phyloP scores from a whole-genome alignment of 2,797 vertebrate genomes.

The Neopelma chrysocephalum region DNA sequence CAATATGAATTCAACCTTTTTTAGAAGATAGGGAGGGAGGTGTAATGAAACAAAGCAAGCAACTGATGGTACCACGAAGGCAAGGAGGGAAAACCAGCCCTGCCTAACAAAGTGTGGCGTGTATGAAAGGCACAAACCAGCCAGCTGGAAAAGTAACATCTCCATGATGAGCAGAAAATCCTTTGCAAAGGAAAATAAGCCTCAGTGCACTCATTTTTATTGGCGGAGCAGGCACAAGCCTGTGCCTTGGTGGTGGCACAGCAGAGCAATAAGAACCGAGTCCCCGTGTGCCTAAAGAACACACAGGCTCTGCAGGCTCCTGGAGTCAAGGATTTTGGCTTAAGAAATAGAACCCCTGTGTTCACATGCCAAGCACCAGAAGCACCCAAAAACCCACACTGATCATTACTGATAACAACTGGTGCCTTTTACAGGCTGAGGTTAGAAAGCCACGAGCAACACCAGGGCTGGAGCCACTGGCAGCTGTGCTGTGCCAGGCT shows the following conservation, averaged over 20 bases:
- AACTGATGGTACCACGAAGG: background rate
- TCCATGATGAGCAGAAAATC: background rate
- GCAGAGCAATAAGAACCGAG: accelerated
- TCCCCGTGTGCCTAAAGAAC: accelerated
- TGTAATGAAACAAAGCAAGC: background rate
- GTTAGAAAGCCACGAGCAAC: background rate
- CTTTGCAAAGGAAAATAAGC: background rate
- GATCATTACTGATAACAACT: background rate
- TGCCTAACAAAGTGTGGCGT: background rate
- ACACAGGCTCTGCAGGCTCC: background rate
- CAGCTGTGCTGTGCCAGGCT: accelerated
- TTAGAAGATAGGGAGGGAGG: background rate
- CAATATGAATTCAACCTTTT: background rate
- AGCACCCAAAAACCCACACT: background rate
- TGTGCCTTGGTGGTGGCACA: background rate
- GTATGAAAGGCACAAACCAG: background rate
- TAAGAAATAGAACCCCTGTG: background rate
- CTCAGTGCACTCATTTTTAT: background rate
- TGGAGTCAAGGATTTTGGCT: background rate
- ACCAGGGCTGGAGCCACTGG: background rate
- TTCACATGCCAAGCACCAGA: background rate
- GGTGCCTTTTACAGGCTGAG: background rate
- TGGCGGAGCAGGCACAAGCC: background rate
- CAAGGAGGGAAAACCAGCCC: background rate
- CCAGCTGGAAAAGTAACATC: background rate